phyloP scores from a whole-genome alignment of 2,888 invertebrate species.

The Bhutanitis thaidina region DNA sequence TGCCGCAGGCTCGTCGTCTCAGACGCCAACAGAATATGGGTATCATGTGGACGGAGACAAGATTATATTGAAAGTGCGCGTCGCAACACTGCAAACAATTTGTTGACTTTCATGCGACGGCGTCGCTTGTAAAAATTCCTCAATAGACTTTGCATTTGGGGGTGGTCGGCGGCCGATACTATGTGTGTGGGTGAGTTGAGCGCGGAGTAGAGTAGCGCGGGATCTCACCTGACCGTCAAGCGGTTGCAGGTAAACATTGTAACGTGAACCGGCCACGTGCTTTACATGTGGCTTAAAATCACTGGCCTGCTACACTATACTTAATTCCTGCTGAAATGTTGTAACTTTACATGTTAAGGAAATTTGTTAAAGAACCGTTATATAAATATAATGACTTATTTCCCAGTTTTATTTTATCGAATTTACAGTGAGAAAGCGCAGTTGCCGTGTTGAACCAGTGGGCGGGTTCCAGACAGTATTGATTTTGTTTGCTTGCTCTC shows the following conservation, averaged over 20 bases:
- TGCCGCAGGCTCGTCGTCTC: slow-evolving; percentile 54
- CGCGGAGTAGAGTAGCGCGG: slow-evolving; percentile 36
- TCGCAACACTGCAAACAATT: slow-evolving; percentile 22
- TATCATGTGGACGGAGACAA: slow-evolving; percentile 34
- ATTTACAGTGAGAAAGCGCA: slow-evolving; percentile 76
- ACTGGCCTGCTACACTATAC: background rate
- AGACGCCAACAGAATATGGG: slow-evolving; percentile 60
- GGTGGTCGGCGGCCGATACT: slow-evolving; percentile 27
- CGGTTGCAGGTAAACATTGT: slow-evolving; percentile 76
- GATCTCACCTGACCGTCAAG: slow-evolving; percentile 69
- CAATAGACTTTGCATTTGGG: slow-evolving; percentile 28
- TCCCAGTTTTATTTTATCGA: slow-evolving; percentile 75
- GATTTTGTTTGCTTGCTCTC: slow-evolving; percentile 68
- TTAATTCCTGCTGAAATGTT: background rate
- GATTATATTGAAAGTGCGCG: slow-evolving; percentile 24
- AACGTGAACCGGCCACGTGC: slow-evolving; percentile 73
- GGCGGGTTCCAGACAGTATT: slow-evolving; percentile 78
- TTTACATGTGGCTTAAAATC: slow-evolving; percentile 44
- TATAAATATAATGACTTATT: slow-evolving; percentile 69
- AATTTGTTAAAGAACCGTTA: slow-evolving; percentile 43
- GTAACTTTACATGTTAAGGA: slow-evolving; percentile 6
- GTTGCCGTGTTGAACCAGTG: slow-evolving; percentile 71
- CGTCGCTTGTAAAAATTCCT: slow-evolving; percentile 24
- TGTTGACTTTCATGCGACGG: slow-evolving; percentile 27
- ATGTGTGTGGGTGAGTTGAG: slow-evolving; percentile 32